Conservation (phyloP, 2,888 invertebrate species). For the Pyrrhosoma nymphula region DNA sequence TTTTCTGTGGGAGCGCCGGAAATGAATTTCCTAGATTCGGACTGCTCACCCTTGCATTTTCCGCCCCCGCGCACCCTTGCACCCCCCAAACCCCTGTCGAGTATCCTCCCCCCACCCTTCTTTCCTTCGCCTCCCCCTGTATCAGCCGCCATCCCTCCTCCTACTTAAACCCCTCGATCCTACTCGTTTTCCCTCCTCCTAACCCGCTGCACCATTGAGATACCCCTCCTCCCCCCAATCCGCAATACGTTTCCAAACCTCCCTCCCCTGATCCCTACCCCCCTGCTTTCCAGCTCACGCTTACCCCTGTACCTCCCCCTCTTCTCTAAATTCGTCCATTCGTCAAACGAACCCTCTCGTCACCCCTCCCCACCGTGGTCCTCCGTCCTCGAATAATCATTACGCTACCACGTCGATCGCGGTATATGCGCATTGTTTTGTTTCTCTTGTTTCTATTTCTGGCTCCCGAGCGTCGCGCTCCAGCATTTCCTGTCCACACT, state of each 20-base stretch:
- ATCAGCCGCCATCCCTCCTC: background rate
- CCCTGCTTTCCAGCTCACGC: background rate
- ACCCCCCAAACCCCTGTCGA: background rate
- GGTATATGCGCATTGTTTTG: background rate
- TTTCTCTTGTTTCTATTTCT: background rate
- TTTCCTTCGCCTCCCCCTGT: background rate
- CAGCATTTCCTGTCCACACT: background rate
- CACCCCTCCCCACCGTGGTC: background rate
- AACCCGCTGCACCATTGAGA: background rate
- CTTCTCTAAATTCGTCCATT: conserved; percentile 16
- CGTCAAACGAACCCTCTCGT: conserved; percentile 29
- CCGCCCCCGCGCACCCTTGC: background rate
- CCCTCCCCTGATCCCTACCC: background rate
- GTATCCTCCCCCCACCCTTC: background rate
- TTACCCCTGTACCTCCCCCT: background rate
- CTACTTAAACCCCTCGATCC: background rate
- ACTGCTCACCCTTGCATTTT: conserved; percentile 38
- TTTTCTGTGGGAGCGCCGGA: conserved; percentile 11
- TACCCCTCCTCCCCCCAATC: background rate
- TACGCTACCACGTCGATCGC: background rate
- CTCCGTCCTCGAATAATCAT: background rate
- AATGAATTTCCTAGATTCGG: conserved; percentile 54
- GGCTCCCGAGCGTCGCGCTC: background rate
- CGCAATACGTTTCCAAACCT: background rate
- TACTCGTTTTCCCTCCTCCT: background rate